These are phyloP conservation scores for Eupithecia insigniata DNA, from an alignment of 2,888 invertebrate genomes.

Conservation along the genomic window DNA sequence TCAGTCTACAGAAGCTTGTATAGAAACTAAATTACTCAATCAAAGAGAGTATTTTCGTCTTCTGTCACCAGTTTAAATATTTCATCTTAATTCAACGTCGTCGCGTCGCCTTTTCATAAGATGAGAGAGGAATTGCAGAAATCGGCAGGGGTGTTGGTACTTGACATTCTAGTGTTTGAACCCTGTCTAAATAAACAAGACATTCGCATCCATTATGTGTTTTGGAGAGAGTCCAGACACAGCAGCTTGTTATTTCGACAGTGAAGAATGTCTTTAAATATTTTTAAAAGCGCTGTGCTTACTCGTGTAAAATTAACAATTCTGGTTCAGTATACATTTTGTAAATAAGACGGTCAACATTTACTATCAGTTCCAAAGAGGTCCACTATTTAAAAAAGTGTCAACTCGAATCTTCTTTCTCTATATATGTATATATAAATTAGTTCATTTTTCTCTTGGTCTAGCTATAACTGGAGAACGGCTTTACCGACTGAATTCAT, in stretches of 20 bases:
- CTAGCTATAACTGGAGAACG: no score
- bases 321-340: not conserved
- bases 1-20: not conserved
- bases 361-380: not conserved
- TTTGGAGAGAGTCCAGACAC: conserved; percentile 2
- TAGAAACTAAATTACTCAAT: conserved; percentile 1
- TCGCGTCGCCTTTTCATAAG: not conserved
- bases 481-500: no score
- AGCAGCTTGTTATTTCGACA: not conserved
- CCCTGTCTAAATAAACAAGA: not conserved
- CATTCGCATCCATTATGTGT: not conserved
- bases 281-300: not conserved
- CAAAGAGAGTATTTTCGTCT: not conserved
- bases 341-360: not conserved
- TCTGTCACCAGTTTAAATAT: not conserved
- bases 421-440: no score
- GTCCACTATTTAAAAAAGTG: not conserved
- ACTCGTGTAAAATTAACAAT: no score
- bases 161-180: not conserved
- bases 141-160: not conserved
- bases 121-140: not conserved
- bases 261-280: not conserved
- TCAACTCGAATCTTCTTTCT: no score
- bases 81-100: not conserved
- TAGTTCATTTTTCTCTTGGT: no score